Evolutionary conservation across 1,140 invertebrate species (phyloP).

Genomic region (Orchesella cincta): DNA sequence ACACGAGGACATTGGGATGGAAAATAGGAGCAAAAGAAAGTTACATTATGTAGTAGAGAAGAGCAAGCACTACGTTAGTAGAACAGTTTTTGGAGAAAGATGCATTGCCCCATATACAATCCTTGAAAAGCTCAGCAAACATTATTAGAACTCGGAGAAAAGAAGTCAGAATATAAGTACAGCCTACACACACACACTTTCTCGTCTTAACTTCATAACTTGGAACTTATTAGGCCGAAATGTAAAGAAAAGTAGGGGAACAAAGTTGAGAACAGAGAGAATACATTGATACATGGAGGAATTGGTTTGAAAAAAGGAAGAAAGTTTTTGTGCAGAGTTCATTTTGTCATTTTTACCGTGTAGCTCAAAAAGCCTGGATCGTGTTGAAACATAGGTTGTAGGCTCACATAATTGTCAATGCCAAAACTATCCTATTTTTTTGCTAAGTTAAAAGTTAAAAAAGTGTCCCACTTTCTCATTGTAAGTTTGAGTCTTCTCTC

Average conservation of each 20-base stretch:
- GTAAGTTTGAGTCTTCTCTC: no score
- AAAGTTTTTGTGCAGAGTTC: background rate
- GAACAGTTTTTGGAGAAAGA: background rate
- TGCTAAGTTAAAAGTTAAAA: no score
- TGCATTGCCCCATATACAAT: background rate
- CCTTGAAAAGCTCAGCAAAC: background rate
- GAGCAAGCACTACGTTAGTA: background rate
- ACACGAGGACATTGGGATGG: background rate
- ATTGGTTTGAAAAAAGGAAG: background rate
- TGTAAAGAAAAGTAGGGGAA: background rate
- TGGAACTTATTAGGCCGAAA: background rate
- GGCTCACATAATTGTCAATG: background rate
- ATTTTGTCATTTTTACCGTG: background rate
- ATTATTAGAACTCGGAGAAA: background rate
- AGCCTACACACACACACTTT: background rate
- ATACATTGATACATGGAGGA: no score
- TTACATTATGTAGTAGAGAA: background rate
- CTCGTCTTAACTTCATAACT: background rate
- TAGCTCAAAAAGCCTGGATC: background rate
- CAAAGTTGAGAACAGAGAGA: no score
- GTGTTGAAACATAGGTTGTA: background rate
- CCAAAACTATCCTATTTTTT: background rate
- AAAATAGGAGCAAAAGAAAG: background rate
- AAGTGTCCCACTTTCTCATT: no score
- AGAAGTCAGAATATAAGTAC: background rate